phyloP scores from a whole-genome alignment of 2,113 vertebrate genomes.

The Rhagologus leucostigma region DNA sequence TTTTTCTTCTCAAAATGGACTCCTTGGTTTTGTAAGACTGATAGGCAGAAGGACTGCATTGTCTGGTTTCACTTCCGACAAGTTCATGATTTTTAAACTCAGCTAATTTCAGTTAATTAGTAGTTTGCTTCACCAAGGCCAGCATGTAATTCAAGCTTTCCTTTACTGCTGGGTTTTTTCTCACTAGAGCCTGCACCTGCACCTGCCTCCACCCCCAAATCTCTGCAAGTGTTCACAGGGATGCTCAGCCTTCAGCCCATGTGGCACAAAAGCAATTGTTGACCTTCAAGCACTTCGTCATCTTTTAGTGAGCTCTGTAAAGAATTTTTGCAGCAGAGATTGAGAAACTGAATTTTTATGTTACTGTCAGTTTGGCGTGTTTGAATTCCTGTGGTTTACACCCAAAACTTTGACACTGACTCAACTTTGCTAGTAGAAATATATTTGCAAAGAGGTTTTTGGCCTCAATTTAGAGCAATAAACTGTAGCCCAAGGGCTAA shows the following conservation, averaged over 20 bases:
- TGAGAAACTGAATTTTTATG: not conserved
- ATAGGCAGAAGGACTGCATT: not conserved
- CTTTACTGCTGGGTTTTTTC: not conserved
- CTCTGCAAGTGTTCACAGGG: not conserved
- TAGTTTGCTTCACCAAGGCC: not conserved
- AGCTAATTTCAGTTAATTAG: not conserved
- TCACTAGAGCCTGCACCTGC: not conserved
- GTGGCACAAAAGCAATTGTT: not conserved
- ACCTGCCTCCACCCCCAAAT: not conserved
- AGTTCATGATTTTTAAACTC: not conserved
- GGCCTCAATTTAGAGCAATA: constrained; percentile 17
- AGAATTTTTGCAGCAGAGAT: not conserved
- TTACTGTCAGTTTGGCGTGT: not conserved
- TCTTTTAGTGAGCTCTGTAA: not conserved
- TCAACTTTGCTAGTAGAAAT: constrained; percentile 22
- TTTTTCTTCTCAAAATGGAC: not conserved
- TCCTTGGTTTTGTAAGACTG: not conserved
- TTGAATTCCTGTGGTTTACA: constrained; percentile 8
- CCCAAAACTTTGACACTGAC: not conserved
- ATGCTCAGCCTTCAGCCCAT: not conserved
- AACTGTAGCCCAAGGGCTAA: constrained; percentile 7
- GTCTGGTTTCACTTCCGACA: not conserved
- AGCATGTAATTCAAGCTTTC: not conserved
- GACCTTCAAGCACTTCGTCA: not conserved
- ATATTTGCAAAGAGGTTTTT: constrained; percentile 30